Evolutionary conservation across 2,113 vertebrate genomes (phyloP).

Genomic region (Uropsilus gracilis): DNA sequence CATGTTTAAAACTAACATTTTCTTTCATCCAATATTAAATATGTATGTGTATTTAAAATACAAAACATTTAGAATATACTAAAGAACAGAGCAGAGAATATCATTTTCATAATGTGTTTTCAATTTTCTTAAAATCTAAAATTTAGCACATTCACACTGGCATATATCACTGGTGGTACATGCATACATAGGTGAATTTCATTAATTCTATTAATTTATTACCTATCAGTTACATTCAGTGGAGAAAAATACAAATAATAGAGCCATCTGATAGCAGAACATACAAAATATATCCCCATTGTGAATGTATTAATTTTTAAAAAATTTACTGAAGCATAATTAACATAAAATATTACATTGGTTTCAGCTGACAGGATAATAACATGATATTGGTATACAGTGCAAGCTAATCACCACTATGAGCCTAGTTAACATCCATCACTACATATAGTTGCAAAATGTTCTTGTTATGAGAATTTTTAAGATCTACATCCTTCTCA

Average conservation of each 20-base stretch:
- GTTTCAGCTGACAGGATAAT: background rate
- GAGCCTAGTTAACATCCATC: background rate
- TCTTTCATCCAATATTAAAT: background rate
- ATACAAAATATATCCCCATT: too few relatives aligned
- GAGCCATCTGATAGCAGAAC: too few relatives aligned
- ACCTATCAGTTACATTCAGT: too few relatives aligned
- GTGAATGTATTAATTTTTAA: background rate
- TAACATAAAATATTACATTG: background rate
- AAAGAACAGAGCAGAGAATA: background rate
- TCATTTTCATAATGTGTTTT: slow-evolving; percentile 23
- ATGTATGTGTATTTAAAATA: background rate
- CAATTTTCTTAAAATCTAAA: slow-evolving; percentile 23
- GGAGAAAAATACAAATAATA: too few relatives aligned
- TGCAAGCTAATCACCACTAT: background rate
- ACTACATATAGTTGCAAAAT: background rate
- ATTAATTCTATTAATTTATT: too few relatives aligned
- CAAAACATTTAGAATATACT: slow-evolving; percentile 32
- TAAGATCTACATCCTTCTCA: background rate
- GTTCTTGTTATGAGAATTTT: background rate
- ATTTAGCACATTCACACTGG: too few relatives aligned
- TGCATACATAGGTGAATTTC: too few relatives aligned
- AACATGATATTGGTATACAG: background rate
- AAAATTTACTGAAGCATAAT: background rate
- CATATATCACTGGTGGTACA: too few relatives aligned
- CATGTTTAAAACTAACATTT: background rate